A percentile compares a stretch with the other conserved stretches of the same genome.
phyloP scores from a whole-genome alignment of 2,113 vertebrate species.

The Callocephalon fimbriatum region DNA sequence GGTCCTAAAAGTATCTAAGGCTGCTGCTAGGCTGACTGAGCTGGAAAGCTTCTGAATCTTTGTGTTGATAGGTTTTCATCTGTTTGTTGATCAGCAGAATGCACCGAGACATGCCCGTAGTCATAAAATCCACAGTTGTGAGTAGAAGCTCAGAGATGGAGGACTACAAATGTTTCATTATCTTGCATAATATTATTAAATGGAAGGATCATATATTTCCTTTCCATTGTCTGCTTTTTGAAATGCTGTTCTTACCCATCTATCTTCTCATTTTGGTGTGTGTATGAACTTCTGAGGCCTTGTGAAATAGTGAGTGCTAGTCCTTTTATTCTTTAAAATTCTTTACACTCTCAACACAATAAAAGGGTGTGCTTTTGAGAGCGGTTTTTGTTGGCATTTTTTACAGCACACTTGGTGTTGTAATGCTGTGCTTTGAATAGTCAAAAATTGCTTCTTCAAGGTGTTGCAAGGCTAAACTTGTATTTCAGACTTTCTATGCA shows the following conservation, averaged over 20 bases:
- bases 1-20: neutral
- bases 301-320: neutral
- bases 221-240: neutral
- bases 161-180: neutral
- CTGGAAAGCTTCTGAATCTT: neutral
- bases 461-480: neutral
- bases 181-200: neutral
- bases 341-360: neutral
- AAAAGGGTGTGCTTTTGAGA: neutral
- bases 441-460: neutral
- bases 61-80: neutral
- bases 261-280: neutral
- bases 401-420: neutral
- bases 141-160: neutral
- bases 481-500: neutral
- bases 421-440: neutral
- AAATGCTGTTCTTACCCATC: neutral
- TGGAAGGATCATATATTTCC: neutral
- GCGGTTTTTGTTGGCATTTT: neutral
- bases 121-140: neutral
- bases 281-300: neutral
- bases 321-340: neutral
- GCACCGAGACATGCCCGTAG: rapidly evolving
- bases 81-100: neutral
- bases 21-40: neutral